Conservation (phyloP, 1,140 invertebrate genomes). For the Eurytemora carolleeae region DNA sequence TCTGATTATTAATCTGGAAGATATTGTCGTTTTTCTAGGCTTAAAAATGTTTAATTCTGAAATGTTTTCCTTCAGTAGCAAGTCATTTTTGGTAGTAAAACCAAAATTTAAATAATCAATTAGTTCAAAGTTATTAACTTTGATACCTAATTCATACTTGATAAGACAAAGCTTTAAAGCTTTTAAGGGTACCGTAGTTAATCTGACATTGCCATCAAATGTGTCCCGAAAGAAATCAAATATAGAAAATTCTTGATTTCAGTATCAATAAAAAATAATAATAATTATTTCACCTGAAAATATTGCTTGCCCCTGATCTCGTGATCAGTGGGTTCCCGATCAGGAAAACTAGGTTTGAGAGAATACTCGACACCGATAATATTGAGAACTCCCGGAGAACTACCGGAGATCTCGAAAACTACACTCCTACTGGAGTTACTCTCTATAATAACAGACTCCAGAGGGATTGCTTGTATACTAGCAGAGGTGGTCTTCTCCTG, state of each 20-base stretch:
- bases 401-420: not conserved
- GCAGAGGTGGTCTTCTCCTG: no score
- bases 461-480: no score
- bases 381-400: not conserved
- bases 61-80: no score
- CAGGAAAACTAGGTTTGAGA: conserved; percentile 10
- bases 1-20: no score
- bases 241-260: not conserved
- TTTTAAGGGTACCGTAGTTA: no score
- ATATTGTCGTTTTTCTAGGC: no score
- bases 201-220: no score
- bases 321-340: conserved; percentile 9
- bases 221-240: not conserved
- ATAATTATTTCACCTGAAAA: not conserved
- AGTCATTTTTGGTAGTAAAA: no score
- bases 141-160: not conserved
- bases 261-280: not conserved
- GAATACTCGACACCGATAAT: conserved; percentile 11
- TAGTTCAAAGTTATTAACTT: not conserved
- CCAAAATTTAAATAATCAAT: not conserved
- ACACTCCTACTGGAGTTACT: not conserved
- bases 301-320: conserved; percentile 6
- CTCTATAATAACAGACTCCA: conserved; percentile 4
- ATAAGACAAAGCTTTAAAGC: not conserved
- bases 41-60: no score